Evolutionary conservation across 30 jellyfish, hydroid and myxozoan species (phyloP), one percentile per base, ranked within the genome.

Genomic region (Aurelia sp.): DNA sequence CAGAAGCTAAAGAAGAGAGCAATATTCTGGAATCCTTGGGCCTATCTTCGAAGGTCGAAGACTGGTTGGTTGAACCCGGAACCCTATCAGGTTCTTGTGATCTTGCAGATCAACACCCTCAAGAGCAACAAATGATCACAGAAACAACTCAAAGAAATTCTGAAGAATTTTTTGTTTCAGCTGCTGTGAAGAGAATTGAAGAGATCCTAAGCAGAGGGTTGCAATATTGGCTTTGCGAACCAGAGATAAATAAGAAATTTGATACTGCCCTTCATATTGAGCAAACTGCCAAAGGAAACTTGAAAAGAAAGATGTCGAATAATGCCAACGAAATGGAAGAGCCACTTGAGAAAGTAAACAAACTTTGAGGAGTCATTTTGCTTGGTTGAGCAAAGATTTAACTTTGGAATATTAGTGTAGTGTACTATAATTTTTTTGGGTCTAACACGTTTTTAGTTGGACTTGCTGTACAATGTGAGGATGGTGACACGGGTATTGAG

Each of bases 161-260:
- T 21, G 8, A 13, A 21, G 35, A 13, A 18, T 5, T 5, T 13
- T 21, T 21, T 44, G 13, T 4, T 3, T 21, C 19, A 69, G 22
- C 4, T 74, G 52, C 75, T 2, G 58, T 59, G 33, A 18, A 15
- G 31, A 19, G 24, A 10, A 74, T 74, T 8, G 85, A 74, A 11
- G 85, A 74, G 50, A 74, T 74, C 1, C 11, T 63, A 30, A 53
- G 48, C 55, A 74, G 15, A 13, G 63, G 19, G 13, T n/a, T 24
- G 27, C 4, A 20, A 8, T 53, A 16, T 53, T 74, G 85, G 85
- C 73, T 74, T 20, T 53, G 74, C 24, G 24, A 35, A 33, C 87
- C 74, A 27, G 87, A 60, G 27, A 19, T 24, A 35, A 24, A 55
- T 55, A 55, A 40, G 27, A 55, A 60, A 52, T 76, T 76, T 21